phyloP scores from a whole-genome alignment of 2,888 invertebrate species.

The Magallana nippona region DNA sequence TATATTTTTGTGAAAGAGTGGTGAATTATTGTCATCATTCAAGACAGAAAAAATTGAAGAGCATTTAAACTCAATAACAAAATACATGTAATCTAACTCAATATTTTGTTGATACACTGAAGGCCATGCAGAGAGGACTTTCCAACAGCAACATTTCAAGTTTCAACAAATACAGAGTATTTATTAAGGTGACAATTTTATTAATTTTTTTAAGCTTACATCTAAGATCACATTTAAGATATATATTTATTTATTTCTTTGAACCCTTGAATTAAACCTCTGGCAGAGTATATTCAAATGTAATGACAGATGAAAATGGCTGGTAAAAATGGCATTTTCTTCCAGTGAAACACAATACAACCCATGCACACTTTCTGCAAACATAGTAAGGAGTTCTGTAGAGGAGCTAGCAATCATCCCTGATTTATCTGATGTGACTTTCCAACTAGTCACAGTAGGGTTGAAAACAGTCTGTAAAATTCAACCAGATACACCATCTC shows the following conservation, averaged over 20 bases:
- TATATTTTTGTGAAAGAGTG: too few species aligned
- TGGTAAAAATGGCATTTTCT: background rate
- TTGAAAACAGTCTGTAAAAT: background rate
- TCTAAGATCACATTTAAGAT: too few species aligned
- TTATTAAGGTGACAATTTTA: background rate
- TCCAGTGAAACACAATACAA: background rate
- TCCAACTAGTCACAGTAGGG: background rate
- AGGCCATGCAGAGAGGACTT: background rate
- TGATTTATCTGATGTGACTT: background rate
- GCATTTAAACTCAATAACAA: too few species aligned
- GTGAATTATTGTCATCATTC: too few species aligned
- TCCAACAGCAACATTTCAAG: background rate
- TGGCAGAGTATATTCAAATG: too few species aligned
- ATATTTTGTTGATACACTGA: too few species aligned
- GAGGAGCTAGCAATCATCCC: background rate
- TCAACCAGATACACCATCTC: constrained; percentile 10
- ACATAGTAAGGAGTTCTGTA: background rate
- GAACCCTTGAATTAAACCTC: too few species aligned
- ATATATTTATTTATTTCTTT: too few species aligned
- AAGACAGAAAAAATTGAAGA: too few species aligned
- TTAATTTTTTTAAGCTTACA: too few species aligned
- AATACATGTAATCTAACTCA: too few species aligned
- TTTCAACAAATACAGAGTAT: constrained; percentile 1
- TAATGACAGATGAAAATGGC: too few species aligned
- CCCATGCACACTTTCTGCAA: background rate